Percentiles rank a stretch among this genome's conserved stretches.
Evolutionary conservation across 2,113 vertebrate species (phyloP).

Genomic region (Heloderma charlesbogerti): DNA sequence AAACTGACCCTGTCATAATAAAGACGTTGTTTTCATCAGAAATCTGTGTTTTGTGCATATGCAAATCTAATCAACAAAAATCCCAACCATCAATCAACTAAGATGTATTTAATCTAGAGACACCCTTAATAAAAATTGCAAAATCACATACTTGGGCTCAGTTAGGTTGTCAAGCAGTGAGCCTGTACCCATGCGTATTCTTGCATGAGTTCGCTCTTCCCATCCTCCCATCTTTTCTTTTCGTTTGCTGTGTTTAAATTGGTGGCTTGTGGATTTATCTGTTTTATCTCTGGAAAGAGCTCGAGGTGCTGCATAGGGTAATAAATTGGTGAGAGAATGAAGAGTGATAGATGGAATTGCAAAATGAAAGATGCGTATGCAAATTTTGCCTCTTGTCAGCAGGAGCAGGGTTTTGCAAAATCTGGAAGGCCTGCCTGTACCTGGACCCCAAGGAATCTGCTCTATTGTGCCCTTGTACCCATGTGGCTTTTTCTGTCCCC

Average conservation of each 20-base stretch:
- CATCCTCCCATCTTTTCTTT: background rate
- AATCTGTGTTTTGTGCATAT: too few relatives aligned
- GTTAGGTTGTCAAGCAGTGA: background rate
- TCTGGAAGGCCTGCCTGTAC: background rate
- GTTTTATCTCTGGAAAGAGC: background rate
- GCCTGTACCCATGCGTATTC: background rate
- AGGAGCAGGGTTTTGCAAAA: background rate
- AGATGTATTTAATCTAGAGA: background rate
- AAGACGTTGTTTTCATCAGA: too few relatives aligned
- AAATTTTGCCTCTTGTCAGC: background rate
- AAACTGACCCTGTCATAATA: too few relatives aligned
- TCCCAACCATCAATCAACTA: background rate
- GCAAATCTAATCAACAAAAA: background rate
- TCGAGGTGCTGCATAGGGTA: background rate
- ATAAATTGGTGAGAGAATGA: background rate
- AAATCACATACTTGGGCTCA: background rate
- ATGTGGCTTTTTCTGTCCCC: background rate
- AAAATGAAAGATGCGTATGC: background rate
- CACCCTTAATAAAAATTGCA: background rate
- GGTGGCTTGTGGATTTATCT: background rate
- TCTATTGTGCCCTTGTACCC: too few relatives aligned
- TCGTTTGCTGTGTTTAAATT: background rate
- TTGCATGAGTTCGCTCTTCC: background rate
- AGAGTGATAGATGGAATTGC: background rate
- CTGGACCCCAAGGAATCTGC: background rate